A percentile compares a stretch with the other conserved stretches of the same genome.
Evolutionary conservation across 2,797 vertebrate species (phyloP).

Genomic region (Geotrypetes seraphini): DNA sequence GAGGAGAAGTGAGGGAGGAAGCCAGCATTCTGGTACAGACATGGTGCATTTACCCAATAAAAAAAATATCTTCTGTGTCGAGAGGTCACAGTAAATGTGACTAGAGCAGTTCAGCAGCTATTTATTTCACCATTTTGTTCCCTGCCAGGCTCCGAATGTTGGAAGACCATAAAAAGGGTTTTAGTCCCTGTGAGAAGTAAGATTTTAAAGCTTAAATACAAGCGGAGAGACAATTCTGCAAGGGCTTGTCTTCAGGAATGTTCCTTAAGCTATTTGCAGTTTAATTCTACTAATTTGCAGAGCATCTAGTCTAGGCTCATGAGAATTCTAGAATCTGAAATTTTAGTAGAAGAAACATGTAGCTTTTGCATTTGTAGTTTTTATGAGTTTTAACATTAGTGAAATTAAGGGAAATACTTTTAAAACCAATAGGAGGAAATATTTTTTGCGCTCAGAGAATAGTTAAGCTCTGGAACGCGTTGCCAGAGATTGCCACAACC

Average conservation of each 20-base stretch:
- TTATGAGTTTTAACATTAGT: too few species aligned
- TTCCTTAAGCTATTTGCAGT: neutral
- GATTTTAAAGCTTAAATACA: slow-evolving; percentile 4
- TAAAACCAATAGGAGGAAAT: too few species aligned
- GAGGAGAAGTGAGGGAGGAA: slow-evolving; percentile 49
- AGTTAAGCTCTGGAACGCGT: too few species aligned
- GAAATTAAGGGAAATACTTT: too few species aligned
- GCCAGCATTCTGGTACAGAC: slow-evolving; percentile 39
- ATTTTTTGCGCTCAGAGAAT: too few species aligned
- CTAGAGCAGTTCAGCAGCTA: slow-evolving; percentile 38
- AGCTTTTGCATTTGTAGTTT: too few species aligned
- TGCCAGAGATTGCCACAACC: too few species aligned
- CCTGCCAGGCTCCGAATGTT: slow-evolving; percentile 11
- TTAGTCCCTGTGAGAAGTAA: slow-evolving; percentile 26
- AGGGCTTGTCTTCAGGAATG: neutral
- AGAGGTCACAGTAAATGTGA: slow-evolving; percentile 50
- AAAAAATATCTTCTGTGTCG: slow-evolving; percentile 55
- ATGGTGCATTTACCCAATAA: slow-evolving; percentile 54
- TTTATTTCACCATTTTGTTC: slow-evolving; percentile 23
- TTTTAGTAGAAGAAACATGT: too few species aligned
- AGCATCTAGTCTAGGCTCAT: too few species aligned
- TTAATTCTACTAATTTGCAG: too few species aligned
- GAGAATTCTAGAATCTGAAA: too few species aligned
- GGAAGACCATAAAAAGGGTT: slow-evolving; percentile 33
- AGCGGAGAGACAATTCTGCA: neutral